Conservation (phyloP, 2,797 vertebrate genomes). For the Tragopan temminckii region DNA sequence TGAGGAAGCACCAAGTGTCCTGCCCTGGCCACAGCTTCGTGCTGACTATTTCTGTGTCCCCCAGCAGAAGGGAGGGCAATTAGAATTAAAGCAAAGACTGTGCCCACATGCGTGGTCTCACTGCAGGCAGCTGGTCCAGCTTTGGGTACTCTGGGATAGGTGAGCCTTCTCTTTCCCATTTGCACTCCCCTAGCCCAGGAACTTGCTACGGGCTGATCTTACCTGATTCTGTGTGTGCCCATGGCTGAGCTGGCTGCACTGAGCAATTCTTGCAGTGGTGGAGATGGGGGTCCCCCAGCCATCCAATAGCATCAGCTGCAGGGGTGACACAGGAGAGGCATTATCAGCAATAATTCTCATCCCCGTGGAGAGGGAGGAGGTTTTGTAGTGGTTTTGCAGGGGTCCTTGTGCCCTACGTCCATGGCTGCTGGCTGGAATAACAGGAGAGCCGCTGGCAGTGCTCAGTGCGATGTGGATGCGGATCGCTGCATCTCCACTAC, state of each 20-base stretch:
- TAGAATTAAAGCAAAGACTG: not conserved
- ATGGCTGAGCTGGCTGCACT: accelerated
- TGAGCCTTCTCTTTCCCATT: not conserved
- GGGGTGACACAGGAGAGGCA: not conserved
- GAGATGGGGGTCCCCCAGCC: not conserved
- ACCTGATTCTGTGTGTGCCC: accelerated
- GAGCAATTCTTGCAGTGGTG: accelerated
- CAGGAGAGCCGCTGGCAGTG: accelerated
- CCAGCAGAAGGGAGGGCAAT: not conserved
- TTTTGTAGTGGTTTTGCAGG: not conserved
- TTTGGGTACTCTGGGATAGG: not conserved
- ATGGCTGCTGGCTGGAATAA: not conserved
- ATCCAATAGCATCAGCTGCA: not conserved
- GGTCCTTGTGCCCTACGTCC: not conserved
- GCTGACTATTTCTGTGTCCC: not conserved
- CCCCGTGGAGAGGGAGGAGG: accelerated
- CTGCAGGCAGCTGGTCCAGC: not conserved
- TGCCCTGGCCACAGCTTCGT: not conserved
- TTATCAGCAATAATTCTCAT: not conserved
- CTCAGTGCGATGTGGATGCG: not conserved
- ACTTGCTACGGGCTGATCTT: accelerated
- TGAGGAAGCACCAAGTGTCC: not conserved
- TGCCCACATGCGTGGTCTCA: not conserved
- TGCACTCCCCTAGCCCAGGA: accelerated
- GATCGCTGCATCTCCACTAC: not conserved